A percentile compares a stretch with the other conserved stretches of the same genome.
Conservation (phyloP, 2,888 invertebrate genomes). For the Piscicola geometra region DNA sequence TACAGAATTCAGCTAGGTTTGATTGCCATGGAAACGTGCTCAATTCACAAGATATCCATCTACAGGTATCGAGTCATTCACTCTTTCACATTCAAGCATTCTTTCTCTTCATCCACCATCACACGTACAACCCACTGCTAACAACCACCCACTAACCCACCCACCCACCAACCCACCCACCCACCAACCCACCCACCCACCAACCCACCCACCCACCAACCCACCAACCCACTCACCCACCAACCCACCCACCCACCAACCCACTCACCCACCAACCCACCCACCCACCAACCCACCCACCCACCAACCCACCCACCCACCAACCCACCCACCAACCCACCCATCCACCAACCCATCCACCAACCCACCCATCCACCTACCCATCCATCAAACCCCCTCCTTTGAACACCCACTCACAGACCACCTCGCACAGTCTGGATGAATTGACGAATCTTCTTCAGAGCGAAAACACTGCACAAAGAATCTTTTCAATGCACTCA, state of each 20-base stretch:
- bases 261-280: too few relatives aligned
- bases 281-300: conserved; percentile 2
- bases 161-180: neutral
- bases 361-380: neutral
- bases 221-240: neutral
- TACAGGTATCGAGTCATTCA: too few relatives aligned
- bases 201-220: neutral
- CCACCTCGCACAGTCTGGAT: neutral
- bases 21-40: too few relatives aligned
- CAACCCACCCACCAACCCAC: too few relatives aligned
- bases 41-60: too few relatives aligned
- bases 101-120: too few relatives aligned
- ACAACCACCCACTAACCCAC: too few relatives aligned
- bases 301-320: neutral
- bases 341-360: neutral
- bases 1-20: too few relatives aligned
- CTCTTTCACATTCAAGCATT: too few relatives aligned
- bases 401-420: neutral
- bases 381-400: neutral
- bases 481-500: neutral
- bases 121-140: too few relatives aligned
- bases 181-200: conserved; percentile 2
- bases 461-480: neutral
- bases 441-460: neutral
- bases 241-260: too few relatives aligned